Percentiles rank a stretch among this genome's conserved stretches.
Conservation (phyloP, 2,797 vertebrate species). For the Atherinosoma microstoma region DNA sequence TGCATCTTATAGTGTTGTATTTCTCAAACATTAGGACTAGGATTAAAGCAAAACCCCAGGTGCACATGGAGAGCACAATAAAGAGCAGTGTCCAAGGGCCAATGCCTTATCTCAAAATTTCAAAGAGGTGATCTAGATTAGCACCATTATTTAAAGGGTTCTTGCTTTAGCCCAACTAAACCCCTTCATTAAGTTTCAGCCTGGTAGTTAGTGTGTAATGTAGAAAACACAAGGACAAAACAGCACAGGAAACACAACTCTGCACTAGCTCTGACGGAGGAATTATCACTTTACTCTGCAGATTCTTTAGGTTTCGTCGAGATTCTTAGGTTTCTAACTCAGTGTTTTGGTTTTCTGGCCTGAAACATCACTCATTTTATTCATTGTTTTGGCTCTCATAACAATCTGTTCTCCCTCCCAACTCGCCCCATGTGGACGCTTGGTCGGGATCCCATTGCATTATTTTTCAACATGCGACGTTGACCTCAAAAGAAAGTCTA, state of each 20-base stretch:
- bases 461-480: neutral
- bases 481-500: neutral
- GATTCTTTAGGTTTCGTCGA: neutral
- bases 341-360: neutral
- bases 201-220: neutral
- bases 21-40: neutral
- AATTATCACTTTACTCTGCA: neutral
- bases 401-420: neutral
- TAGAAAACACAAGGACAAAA: neutral
- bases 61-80: neutral
- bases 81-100: neutral
- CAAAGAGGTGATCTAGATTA: neutral
- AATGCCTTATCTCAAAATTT: neutral
- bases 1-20: neutral
- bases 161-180: neutral
- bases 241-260: neutral
- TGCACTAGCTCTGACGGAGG: neutral
- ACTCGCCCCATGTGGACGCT: neutral
- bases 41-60: neutral
- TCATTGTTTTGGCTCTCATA: neutral
- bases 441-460: neutral
- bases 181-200: neutral
- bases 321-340: constrained; percentile 1
- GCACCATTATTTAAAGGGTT: neutral
- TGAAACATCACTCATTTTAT: neutral